Evolutionary conservation across 1,140 invertebrate genomes (phyloP), one percentile per base, ranked within the genome.

Genomic region (Ylistrum balloti): DNA sequence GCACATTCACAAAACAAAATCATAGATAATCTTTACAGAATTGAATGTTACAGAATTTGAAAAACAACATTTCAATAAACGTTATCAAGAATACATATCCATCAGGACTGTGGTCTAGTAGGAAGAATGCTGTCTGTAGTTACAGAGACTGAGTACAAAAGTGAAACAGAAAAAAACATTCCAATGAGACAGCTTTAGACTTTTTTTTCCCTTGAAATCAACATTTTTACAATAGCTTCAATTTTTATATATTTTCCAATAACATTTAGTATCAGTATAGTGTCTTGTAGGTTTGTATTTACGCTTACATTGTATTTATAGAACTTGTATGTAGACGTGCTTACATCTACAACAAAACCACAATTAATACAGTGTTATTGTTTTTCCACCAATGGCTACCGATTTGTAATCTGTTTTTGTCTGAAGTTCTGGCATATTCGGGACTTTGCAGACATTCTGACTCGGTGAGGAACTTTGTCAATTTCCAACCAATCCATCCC

Each of bases 341-440:
- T 28, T 74, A 74, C 22, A n/a, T 74, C 28, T 74, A 74, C 28
- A n/a, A 17, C n/a, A n/a, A 74, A 74, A 28, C 9, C 56, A 74
- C 56, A 74, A 74, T 74, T 74, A 74, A 74, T 74, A 17, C 56
- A 74, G n/a, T 28, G 22, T 74, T 74, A 74, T 74, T 74, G 56
- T 74, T 74, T 74, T 28, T 74, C 56, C n/a, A 74, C 56, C 56
- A 74, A 74, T 74, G 56, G n/a, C 22, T 28, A 74, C 56, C n/a
- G 56, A 74, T 45, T 17, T 45, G 41, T 45, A 45, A 45, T 45
- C 41, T 45, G 41, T 45, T 45, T 45, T 45, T 45, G 41, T 45
- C 41, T 45, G 41, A 45, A 28, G 17, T 74, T 5, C 56, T 74
- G 56, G 22, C 56, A 28, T n/a, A 74, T 28, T 74, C n/a, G 2